phyloP scores from a whole-genome alignment of 1,140 invertebrate species.

The Polyergus mexicanus region DNA sequence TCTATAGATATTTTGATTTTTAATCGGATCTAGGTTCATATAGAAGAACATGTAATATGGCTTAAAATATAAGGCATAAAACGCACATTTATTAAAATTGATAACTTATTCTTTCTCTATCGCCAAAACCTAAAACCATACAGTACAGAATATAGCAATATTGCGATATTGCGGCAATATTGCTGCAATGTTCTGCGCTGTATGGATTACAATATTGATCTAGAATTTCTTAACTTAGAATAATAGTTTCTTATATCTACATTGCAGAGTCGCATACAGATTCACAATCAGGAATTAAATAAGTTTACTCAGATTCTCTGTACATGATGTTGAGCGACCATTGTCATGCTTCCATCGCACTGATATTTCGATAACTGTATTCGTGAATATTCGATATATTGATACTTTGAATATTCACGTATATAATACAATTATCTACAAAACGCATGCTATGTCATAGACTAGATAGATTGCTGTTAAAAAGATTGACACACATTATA shows the following conservation, averaged over 20 bases:
- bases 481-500: neutral
- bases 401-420: conserved; percentile 11
- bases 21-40: neutral
- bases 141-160: no score
- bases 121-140: neutral
- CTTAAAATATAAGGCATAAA: neutral
- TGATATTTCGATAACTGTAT: no score
- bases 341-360: neutral
- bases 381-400: no score
- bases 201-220: conserved; percentile 21
- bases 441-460: conserved; percentile 39
- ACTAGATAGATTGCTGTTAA: conserved; percentile 55
- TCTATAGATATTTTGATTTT: neutral
- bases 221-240: neutral
- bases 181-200: no score
- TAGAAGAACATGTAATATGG: neutral
- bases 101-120: neutral
- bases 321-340: neutral
- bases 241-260: neutral
- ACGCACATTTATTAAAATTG: conserved; percentile 15
- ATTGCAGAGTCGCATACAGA: neutral
- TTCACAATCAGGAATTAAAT: neutral
- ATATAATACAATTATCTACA: conserved; percentile 50
- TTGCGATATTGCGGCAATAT: no score
- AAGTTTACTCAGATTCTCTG: conserved; percentile 1